Percentiles rank a stretch among this genome's conserved stretches.
phyloP scores from a whole-genome alignment of 2,888 invertebrate genomes.

The Oligia fasciuncula region DNA sequence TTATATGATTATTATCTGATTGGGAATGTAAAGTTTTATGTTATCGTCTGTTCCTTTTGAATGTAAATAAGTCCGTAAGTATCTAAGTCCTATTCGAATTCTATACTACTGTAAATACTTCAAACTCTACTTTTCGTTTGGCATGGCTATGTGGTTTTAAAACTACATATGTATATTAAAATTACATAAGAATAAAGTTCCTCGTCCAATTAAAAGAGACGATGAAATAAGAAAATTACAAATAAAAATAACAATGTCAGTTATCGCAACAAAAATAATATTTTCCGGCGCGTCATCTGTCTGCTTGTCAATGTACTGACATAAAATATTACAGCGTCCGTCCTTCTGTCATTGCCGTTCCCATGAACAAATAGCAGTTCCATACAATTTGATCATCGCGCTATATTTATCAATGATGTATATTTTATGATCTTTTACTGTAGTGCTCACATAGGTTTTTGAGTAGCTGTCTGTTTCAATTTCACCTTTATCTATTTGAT shows the following conservation, averaged over 20 bases:
- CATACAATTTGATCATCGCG: slow-evolving; percentile 59
- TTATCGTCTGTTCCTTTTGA: neutral
- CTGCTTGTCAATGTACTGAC: slow-evolving; percentile 49
- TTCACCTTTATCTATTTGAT: slow-evolving; percentile 5
- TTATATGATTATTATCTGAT: too few relatives aligned
- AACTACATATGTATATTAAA: neutral
- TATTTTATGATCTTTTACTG: slow-evolving; percentile 73
- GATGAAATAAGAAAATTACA: slow-evolving; percentile 12
- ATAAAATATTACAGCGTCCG: slow-evolving; percentile 43
- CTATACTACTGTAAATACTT: neutral
- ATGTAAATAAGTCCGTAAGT: neutral
- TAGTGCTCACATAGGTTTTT: slow-evolving; percentile 48
- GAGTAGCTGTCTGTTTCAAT: slow-evolving; percentile 11
- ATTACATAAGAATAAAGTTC: neutral
- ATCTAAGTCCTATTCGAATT: neutral
- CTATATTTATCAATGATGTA: slow-evolving; percentile 73
- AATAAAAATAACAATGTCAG: slow-evolving; percentile 22
- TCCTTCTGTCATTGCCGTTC: slow-evolving; percentile 40
- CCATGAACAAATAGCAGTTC: slow-evolving; percentile 62
- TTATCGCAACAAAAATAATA: slow-evolving; percentile 44
- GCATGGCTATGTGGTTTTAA: neutral
- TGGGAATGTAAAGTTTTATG: neutral
- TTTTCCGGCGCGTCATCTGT: slow-evolving; percentile 45
- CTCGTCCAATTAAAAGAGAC: slow-evolving; percentile 6
- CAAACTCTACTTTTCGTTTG: neutral